phyloP scores from a whole-genome alignment of 2,113 vertebrate genomes.

The Cacatua alba region DNA sequence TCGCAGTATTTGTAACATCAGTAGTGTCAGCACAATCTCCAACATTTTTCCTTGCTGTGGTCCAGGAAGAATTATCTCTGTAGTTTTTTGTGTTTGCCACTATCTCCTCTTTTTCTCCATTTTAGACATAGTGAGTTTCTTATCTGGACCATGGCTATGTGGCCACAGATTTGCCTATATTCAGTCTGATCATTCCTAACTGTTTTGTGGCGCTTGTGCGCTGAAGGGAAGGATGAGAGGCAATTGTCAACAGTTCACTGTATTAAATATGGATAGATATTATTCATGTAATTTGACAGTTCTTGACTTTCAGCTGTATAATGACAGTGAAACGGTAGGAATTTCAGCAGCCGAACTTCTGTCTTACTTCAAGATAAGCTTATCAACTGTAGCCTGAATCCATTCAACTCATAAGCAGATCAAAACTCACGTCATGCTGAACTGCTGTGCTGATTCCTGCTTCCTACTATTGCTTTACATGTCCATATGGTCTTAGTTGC shows the following conservation, averaged over 20 bases:
- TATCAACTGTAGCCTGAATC: constrained; percentile 51
- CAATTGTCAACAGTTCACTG: constrained; percentile 59
- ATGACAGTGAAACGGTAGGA: constrained; percentile 56
- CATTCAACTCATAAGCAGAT: background rate
- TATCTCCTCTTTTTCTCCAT: constrained; percentile 31
- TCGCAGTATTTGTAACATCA: background rate
- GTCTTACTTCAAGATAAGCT: constrained; percentile 66
- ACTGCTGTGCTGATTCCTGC: background rate
- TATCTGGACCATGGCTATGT: constrained; percentile 7
- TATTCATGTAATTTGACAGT: constrained; percentile 70
- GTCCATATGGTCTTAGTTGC: background rate
- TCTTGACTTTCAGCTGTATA: constrained; percentile 69
- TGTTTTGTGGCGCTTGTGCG: background rate
- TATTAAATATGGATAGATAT: constrained; percentile 65
- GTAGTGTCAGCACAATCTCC: constrained; percentile 2
- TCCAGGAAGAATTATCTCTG: constrained; percentile 31
- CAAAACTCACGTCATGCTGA: constrained; percentile 3
- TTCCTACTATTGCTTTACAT: background rate
- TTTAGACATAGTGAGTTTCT: background rate
- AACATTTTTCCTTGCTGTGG: background rate
- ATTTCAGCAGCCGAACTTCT: constrained; percentile 68
- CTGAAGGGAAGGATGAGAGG: constrained; percentile 24
- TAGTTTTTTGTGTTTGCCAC: background rate
- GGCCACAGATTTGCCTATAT: constrained; percentile 22
- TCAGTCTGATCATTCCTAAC: constrained; percentile 12